Evolutionary conservation across 2,797 vertebrate genomes (phyloP), one percentile per base, ranked within the genome.

Genomic region (Acanthurus tractus): DNA sequence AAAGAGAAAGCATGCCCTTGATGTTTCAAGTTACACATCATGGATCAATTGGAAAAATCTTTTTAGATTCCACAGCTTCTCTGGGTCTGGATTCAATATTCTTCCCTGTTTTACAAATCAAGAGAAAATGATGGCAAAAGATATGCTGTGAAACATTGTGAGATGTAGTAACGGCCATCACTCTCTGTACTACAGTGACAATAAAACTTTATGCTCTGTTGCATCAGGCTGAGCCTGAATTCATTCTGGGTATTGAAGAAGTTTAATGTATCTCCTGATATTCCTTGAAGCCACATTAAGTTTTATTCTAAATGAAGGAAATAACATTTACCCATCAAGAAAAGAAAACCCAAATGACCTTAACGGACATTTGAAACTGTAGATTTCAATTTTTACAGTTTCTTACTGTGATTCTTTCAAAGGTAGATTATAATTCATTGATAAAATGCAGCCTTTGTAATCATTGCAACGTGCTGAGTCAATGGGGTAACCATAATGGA

Each of bases 41-140:
- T 94, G 85, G 93, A 91, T 91, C 89, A 82, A 62, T 83, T 73
- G 63, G 55, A 88, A 88, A 34, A 84, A 72, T 81, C 71, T 42
- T 73, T 79, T 64, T 48, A 46, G 63, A 83, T 86, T 23, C 55
- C 64, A 17, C 64, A 70, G 52, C 25, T 80, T 81, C 49, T 56
- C 52, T 22, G 38, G 36, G 69, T 84, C 86, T 90, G 84, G 86
- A 86, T 89, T 81, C 73, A 86, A 83, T 91, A 88, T 72, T 79
- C 58, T 15, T 57, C 61, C 29, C 62, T 81, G 70, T 86, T 85
- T 88, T 73, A 85, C 82, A 79, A 86, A 78, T 85, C 76, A 81
- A 89, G 74, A 6, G 18, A 73, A 83, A 77, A 79, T 70, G 29
- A 75, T 66, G 45, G 57, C 66, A 62, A 86, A 90, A 81, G 18